Evolutionary conservation across 2,113 vertebrate genomes (phyloP).

Genomic region (Rutilus rutilus): DNA sequence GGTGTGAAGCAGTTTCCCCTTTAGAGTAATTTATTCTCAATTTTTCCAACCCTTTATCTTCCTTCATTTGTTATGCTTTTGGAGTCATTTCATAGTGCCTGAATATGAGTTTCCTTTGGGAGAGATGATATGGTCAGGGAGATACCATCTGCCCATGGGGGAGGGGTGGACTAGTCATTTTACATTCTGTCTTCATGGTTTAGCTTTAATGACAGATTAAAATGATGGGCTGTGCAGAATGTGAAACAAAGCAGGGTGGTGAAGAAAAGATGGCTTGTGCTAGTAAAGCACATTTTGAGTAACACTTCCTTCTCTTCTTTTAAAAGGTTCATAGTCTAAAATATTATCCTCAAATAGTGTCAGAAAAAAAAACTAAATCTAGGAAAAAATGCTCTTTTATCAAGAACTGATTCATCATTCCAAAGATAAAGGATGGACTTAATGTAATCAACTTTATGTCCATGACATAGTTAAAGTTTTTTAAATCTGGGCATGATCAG

Average conservation of each 20-base stretch:
- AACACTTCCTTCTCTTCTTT: background rate
- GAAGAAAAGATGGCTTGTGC: slow-evolving; percentile 2
- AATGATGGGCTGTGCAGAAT: slow-evolving; percentile 53
- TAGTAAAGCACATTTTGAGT: slow-evolving; percentile 28
- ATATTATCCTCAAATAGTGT: background rate
- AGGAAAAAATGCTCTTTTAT: slow-evolving; percentile 6
- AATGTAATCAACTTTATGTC: slow-evolving; percentile 40
- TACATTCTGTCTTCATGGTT: slow-evolving; percentile 76
- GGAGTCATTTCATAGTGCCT: slow-evolving; percentile 79
- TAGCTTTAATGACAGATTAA: slow-evolving; percentile 67
- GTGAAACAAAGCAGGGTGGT: slow-evolving; percentile 22
- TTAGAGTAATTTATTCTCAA: slow-evolving; percentile 78
- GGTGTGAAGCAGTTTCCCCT: slow-evolving; percentile 77
- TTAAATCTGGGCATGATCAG: slow-evolving; percentile 50
- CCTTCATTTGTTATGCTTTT: slow-evolving; percentile 79
- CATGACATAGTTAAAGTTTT: slow-evolving; percentile 50
- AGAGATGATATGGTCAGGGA: slow-evolving; percentile 75
- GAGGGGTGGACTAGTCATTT: slow-evolving; percentile 71
- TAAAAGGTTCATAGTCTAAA: background rate
- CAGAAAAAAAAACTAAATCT: slow-evolving; percentile 5
- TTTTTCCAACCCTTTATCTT: slow-evolving; percentile 82
- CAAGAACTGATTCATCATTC: slow-evolving; percentile 46
- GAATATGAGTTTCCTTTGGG: slow-evolving; percentile 75
- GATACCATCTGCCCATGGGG: slow-evolving; percentile 79
- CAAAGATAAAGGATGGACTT: slow-evolving; percentile 3